These are phyloP conservation scores for Actinia equina DNA, from an alignment of 64 coral and sea anemone species.

Conservation along the genomic window DNA sequence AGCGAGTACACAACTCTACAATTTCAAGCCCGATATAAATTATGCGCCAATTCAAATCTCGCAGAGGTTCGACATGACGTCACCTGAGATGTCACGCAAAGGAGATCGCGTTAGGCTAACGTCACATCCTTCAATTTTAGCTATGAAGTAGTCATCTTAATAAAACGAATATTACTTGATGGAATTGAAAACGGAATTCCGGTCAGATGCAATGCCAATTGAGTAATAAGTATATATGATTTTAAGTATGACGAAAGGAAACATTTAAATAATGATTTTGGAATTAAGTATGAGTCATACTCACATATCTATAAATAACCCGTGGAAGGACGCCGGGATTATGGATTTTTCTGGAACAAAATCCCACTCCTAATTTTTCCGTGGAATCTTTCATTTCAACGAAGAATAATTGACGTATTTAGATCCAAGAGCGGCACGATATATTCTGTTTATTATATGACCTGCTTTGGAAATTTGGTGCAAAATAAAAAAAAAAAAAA, in stretches of 20 bases:
- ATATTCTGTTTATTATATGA: too few species aligned
- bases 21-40: conserved; percentile 12
- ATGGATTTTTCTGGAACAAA: neutral
- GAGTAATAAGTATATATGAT: neutral
- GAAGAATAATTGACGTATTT: too few species aligned
- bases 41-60: conserved; percentile 3
- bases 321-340: neutral
- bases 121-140: neutral
- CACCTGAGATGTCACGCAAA: neutral
- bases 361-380: neutral
- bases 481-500: too few species aligned
- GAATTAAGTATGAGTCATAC: neutral
- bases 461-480: too few species aligned
- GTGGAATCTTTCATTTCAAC: too few species aligned
- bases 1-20: neutral
- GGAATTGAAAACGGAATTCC: neutral
- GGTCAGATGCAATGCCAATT: neutral
- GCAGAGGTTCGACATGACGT: neutral
- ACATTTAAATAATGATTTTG: neutral
- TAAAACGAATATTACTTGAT: neutral
- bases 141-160: neutral
- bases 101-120: neutral
- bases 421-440: too few species aligned
- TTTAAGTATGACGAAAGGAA: neutral
- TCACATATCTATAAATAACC: neutral